These are phyloP conservation scores for Mechanitis mazaeus DNA, from an alignment of 2,888 invertebrate genomes.

Conservation along the genomic window DNA sequence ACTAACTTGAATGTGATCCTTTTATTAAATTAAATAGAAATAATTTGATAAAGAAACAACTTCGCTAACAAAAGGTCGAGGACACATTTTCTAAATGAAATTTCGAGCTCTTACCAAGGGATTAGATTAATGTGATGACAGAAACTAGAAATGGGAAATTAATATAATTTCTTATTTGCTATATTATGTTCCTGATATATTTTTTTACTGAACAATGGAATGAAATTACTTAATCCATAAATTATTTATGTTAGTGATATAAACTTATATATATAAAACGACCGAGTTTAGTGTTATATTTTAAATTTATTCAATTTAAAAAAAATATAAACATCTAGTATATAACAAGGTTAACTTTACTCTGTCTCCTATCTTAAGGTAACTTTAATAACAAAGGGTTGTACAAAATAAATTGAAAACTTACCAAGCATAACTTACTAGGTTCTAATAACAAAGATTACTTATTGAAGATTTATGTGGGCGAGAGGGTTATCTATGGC, in stretches of 20 bases:
- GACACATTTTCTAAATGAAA: slow-evolving; percentile 33
- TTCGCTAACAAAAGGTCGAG: slow-evolving; percentile 21
- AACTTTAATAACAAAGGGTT: slow-evolving; percentile 2
- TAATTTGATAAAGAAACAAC: slow-evolving; percentile 32
- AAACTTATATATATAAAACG: no score
- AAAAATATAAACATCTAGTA: no score
- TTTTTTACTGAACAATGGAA: background rate
- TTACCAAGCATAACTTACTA: slow-evolving; percentile 6
- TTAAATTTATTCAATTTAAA: no score
- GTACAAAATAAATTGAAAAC: slow-evolving; percentile 3
- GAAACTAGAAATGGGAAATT: slow-evolving; percentile 2
- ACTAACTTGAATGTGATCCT: slow-evolving; percentile 31
- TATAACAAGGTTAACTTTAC: no score
- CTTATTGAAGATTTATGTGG: slow-evolving; percentile 37
- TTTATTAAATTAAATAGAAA: slow-evolving; percentile 30
- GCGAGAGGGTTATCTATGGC: slow-evolving; percentile 36
- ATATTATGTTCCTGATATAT: background rate
- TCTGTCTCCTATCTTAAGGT: background rate
- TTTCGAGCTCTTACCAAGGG: slow-evolving; percentile 24
- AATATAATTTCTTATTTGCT: slow-evolving; percentile 3
- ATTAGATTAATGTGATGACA: slow-evolving; percentile 23
- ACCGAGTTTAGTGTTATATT: no score
- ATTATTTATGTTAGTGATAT: no score
- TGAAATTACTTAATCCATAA: no score
- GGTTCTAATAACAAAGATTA: slow-evolving; percentile 34